Conservation (phyloP, 2,888 invertebrate species). For the Noctua comes region DNA sequence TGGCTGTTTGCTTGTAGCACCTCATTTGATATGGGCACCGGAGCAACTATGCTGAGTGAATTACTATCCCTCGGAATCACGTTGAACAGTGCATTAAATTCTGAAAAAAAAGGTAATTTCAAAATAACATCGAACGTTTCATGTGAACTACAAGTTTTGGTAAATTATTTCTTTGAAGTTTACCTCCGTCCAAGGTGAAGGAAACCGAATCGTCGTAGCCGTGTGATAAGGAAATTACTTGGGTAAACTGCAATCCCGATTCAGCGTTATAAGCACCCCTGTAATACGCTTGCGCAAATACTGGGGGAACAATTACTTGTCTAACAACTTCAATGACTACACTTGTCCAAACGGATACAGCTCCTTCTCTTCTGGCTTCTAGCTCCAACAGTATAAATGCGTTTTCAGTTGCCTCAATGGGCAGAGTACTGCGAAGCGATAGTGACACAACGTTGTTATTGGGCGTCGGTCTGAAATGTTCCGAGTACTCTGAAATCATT, state of each 20-base stretch:
- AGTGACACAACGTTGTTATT: slow-evolving; percentile 69
- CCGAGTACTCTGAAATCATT: slow-evolving; percentile 71
- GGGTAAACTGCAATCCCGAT: slow-evolving; percentile 68
- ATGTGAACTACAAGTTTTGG: slow-evolving; percentile 15
- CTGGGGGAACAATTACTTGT: slow-evolving; percentile 66
- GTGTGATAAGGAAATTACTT: slow-evolving; percentile 68
- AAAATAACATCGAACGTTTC: neutral
- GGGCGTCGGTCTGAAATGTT: slow-evolving; percentile 68
- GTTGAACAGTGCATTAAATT: slow-evolving; percentile 62
- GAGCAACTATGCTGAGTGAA: slow-evolving; percentile 46
- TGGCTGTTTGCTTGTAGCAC: slow-evolving; percentile 67
- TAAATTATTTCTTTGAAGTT: slow-evolving; percentile 1
- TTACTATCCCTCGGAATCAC: slow-evolving; percentile 49
- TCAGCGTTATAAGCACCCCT: slow-evolving; percentile 70
- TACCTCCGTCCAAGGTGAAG: slow-evolving; percentile 76
- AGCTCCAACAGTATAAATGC: slow-evolving; percentile 77
- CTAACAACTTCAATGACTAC: slow-evolving; percentile 73
- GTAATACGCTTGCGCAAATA: slow-evolving; percentile 75
- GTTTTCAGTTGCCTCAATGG: slow-evolving; percentile 67
- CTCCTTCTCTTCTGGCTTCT: slow-evolving; percentile 75
- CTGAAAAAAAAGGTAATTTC: slow-evolving; percentile 61
- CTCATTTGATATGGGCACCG: slow-evolving; percentile 59
- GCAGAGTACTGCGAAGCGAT: slow-evolving; percentile 57
- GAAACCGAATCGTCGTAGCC: slow-evolving; percentile 75
- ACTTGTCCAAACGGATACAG: slow-evolving; percentile 73